A percentile compares a stretch with the other conserved stretches of the same genome.
These are phyloP conservation scores for Habroteleia sp. DNA, from an alignment of 2,888 invertebrate genomes.

Conservation along the genomic window DNA sequence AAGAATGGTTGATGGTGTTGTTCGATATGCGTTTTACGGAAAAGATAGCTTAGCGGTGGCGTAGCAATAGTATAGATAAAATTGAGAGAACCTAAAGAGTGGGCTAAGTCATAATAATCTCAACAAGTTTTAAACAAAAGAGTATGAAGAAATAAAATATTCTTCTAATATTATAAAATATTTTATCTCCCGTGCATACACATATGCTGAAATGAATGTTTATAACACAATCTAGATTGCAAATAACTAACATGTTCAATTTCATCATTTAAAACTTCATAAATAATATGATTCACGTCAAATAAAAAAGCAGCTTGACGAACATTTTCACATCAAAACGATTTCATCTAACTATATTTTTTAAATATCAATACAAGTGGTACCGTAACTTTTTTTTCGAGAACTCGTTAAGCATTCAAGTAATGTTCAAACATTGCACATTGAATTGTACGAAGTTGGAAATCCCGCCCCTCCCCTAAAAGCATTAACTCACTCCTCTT, in stretches of 20 bases:
- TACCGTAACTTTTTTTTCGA: conserved; percentile 67
- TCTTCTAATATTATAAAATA: no score
- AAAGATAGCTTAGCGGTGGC: conserved; percentile 10
- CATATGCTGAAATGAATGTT: no score
- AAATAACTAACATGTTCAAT: no score
- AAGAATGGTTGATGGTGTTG: conserved; percentile 69
- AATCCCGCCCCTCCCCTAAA: conserved; percentile 41
- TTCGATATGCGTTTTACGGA: conserved; percentile 72
- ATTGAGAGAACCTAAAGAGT: conserved; percentile 17
- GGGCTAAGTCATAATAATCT: conserved; percentile 20
- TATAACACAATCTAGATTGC: no score
- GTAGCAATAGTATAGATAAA: conserved; percentile 21
- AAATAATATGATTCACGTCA: no score
- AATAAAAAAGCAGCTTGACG: no score
- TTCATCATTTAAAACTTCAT: no score
- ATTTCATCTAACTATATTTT: no score
- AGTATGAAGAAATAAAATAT: no score
- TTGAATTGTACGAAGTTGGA: conserved; percentile 73
- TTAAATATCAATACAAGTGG: no score
- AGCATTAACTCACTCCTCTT: conserved; percentile 40
- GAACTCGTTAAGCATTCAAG: conserved; percentile 79
- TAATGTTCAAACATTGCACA: conserved; percentile 71
- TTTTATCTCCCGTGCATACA: no score
- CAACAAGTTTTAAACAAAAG: conserved; percentile 21
- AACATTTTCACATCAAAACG: no score